Percentiles rank a stretch among this genome's conserved stretches.
phyloP scores from a whole-genome alignment of 35 echinoderm and acorn worm genomes.

The Antedon bifida region DNA sequence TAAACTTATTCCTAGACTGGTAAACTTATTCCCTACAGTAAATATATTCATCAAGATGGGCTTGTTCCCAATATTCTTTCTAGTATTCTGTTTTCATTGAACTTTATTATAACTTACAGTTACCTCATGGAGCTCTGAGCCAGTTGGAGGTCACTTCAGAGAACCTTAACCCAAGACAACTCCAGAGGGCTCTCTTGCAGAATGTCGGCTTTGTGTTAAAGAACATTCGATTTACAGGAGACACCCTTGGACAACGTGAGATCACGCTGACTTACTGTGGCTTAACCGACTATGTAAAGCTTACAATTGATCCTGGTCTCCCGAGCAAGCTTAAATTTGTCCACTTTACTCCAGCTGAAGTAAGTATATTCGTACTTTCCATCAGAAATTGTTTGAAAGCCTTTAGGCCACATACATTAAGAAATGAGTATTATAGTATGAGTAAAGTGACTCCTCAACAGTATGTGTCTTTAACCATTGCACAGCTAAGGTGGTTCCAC shows the following conservation, averaged over 20 bases:
- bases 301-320: constrained; percentile 44
- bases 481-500: too few relatives aligned
- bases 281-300: constrained; percentile 49
- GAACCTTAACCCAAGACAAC: constrained; percentile 36
- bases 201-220: constrained; percentile 61
- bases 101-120: constrained; percentile 22
- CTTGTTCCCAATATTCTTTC: too few relatives aligned
- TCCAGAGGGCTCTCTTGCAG: constrained; percentile 37
- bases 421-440: too few relatives aligned
- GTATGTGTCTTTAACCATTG: too few relatives aligned
- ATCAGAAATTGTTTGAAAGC: too few relatives aligned
- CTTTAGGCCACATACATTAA: too few relatives aligned
- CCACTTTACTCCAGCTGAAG: constrained; percentile 31
- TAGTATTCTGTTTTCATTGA: too few relatives aligned
- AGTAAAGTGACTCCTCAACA: too few relatives aligned
- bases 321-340: constrained; percentile 46
- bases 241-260: constrained; percentile 31
- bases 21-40: too few relatives aligned
- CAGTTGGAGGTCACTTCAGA: constrained; percentile 38
- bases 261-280: constrained; percentile 47
- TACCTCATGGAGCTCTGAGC: constrained; percentile 70
- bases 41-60: too few relatives aligned
- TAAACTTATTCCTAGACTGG: too few relatives aligned
- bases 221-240: constrained; percentile 51
- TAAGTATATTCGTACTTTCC: constrained; percentile 12